Percentiles rank a stretch among this genome's conserved stretches.
Conservation (phyloP, 2,888 invertebrate genomes). For the Dendrolimus houi region DNA sequence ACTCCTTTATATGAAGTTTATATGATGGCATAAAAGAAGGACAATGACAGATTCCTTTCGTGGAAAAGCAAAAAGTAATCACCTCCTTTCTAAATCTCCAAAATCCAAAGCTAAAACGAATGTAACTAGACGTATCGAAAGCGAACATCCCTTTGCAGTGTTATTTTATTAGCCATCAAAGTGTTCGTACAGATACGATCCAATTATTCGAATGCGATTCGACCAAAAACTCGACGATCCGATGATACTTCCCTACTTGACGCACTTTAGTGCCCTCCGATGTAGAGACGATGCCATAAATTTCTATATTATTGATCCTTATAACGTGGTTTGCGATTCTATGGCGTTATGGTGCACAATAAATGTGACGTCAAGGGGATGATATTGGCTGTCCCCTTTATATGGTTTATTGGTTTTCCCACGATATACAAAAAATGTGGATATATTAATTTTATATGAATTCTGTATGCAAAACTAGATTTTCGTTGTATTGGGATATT, state of each 20-base stretch:
- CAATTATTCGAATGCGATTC: conserved; percentile 24
- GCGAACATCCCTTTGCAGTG: conserved; percentile 24
- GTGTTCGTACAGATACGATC: conserved; percentile 29
- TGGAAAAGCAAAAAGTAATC: conserved; percentile 15
- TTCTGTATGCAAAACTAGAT: too few species aligned
- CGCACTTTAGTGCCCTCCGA: conserved; percentile 3
- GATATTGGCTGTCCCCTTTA: not conserved
- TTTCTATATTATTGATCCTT: conserved; percentile 18
- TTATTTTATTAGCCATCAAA: conserved; percentile 42
- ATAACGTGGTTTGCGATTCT: conserved; percentile 12
- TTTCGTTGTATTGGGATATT: too few species aligned
- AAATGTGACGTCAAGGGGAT: not conserved
- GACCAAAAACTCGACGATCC: not conserved
- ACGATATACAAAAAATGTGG: not conserved
- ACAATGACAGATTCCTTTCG: too few species aligned
- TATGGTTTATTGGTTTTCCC: not conserved
- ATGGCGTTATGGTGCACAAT: conserved; percentile 8
- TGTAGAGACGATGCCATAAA: conserved; percentile 12
- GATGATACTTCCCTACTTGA: not conserved
- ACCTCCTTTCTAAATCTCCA: conserved; percentile 12
- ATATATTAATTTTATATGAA: too few species aligned
- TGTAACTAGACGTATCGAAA: conserved; percentile 29
- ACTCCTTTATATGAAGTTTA: too few species aligned
- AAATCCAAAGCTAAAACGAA: conserved; percentile 24
- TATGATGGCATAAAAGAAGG: too few species aligned